Evolutionary conservation across 2,113 vertebrate species (phyloP).

Genomic region (Nettapus auritus): DNA sequence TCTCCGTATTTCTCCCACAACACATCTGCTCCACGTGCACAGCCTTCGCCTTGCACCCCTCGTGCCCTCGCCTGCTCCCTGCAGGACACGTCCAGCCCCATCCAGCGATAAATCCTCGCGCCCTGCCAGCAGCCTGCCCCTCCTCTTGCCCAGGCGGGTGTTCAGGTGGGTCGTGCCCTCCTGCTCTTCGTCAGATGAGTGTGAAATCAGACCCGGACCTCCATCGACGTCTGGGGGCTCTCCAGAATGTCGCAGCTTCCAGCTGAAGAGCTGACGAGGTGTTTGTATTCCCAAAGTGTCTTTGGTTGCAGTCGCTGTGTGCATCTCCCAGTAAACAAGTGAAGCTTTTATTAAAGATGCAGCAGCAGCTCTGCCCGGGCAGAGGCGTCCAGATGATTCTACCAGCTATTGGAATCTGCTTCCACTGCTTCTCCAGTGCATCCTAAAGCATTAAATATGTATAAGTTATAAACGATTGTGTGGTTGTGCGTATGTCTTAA

Average conservation of each 20-base stretch:
- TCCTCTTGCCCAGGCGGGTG: not conserved
- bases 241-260: not conserved
- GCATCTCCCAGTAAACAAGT: not conserved
- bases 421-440: not conserved
- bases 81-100: not conserved
- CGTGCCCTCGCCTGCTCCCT: not conserved
- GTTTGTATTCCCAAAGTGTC: not conserved
- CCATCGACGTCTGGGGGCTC: not conserved
- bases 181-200: not conserved
- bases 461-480: not conserved
- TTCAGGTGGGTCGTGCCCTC: not conserved
- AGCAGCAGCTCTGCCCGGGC: not conserved
- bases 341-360: not conserved
- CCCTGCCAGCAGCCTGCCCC: not conserved
- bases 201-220: not conserved
- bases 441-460: not conserved
- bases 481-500: not conserved
- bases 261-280: not conserved
- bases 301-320: not conserved
- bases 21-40: not conserved
- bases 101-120: accelerated
- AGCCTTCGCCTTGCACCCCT: not conserved
- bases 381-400: not conserved
- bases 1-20: not conserved
- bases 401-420: not conserved